Conservation (phyloP, 2,888 invertebrate species). For the Pandemis corylana region DNA sequence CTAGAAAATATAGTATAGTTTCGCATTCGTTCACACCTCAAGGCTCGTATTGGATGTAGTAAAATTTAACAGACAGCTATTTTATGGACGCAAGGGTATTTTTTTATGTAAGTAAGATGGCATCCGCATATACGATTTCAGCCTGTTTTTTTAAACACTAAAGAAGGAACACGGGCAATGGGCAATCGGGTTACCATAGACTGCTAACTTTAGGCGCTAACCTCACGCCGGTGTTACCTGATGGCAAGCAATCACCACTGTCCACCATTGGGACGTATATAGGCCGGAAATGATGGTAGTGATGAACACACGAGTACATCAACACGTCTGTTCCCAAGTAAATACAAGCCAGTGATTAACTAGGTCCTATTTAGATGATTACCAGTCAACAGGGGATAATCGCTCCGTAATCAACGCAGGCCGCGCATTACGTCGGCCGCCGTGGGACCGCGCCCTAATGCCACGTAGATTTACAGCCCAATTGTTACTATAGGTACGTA, state of each 20-base stretch:
- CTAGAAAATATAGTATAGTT: neutral
- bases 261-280: no score
- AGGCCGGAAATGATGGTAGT: no score
- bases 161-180: no score
- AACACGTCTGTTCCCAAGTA: neutral
- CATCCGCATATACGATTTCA: no score
- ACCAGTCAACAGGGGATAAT: constrained; percentile 41
- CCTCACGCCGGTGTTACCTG: no score
- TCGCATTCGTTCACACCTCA: neutral
- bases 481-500: constrained; percentile 11
- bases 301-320: neutral
- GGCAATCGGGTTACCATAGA: no score
- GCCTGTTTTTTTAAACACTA: no score
- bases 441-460: constrained; percentile 32
- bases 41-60: neutral
- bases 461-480: constrained; percentile 34
- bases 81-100: no score
- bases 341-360: constrained; percentile 34
- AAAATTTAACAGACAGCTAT: neutral
- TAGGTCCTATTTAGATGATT: constrained; percentile 32
- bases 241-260: no score
- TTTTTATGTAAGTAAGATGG: no score
- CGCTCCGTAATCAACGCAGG: constrained; percentile 28
- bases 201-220: no score
- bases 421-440: constrained; percentile 25